Evolutionary conservation across 2,113 vertebrate genomes (phyloP), one percentile per base, ranked within the genome.

Genomic region (Mionectes macconnelli): DNA sequence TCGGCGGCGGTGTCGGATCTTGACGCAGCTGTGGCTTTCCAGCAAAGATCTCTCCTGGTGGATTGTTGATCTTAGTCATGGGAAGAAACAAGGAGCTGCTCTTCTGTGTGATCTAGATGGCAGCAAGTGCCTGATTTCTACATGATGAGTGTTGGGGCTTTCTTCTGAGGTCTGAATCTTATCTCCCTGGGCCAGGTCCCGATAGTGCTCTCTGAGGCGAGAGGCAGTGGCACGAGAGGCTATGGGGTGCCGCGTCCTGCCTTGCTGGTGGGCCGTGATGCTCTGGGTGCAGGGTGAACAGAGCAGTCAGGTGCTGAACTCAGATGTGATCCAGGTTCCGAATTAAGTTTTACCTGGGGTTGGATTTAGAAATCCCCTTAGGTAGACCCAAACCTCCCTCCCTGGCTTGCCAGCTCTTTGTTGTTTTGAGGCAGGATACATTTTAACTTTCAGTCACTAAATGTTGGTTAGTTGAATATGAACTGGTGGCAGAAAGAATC

Each of bases 241-340:
- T 0, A 4, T 63, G 79, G 57, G 53, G 14, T 55, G 70, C 73
- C 20, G 7, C 1, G 3, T 20, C 20, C 63, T 39, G 67, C 39
- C 16, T 37, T 62, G 64, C 47, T 45, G 25, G 0, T 3, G 2
- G 37, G 50, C 47, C 1, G 0, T 0, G 18, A 3, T 68, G 39
- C 49, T 60, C 30, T 3, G 17, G 42, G 62, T 44, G 8, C 25
- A 6, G 1, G 27, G 8, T 2, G 2, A 75, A 18, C 28, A 40
- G 0, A 13, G 35, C 2, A 35, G 28, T 15, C 57, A 53, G 9
- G 17, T 3, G 5, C 63, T 66, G 59, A 81, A 84, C 44, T 88
- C 57, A 53, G 66, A 24, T 2, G 4, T 6, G 8, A n/a, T 30
- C 8, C 42, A n/a, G 40, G 28, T 49, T 73, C 68, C 77, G 22